Evolutionary conservation across 2,113 vertebrate species (phyloP), one percentile per base, ranked within the genome.

Genomic region (Mormyrus iriodes): DNA sequence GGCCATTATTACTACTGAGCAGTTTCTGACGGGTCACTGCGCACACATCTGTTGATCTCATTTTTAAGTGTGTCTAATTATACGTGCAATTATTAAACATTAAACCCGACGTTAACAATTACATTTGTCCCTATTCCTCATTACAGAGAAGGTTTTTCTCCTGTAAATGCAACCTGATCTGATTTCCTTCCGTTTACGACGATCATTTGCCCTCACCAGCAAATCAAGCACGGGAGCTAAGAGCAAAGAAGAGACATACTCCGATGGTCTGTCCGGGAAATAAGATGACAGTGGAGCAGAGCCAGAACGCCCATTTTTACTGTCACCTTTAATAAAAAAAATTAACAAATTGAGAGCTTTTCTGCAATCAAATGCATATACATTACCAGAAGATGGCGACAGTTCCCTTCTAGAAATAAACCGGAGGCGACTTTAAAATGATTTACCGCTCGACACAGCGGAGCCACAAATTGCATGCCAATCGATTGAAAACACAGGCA

Each of bases 301-400:
- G 35, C 15, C 31, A 79, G 73, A 42, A 42, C 31, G 24, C 17
- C 17, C n/a, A 86, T 31, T 86, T 49, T 52, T 27, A 35, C 48
- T 3, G 49, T 55, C 85, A 42, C 44, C 10, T 31, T 27, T 35
- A 86, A 53, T 86, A 35, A 85, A 85, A 58, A 61, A n/a, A n/a
- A n/a, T n/a, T 79, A 42, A 86, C 19, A 39, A 86, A 35, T 35
- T 9, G 27, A 52, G 27, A 35, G 27, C 9, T 15, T 19, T 52
- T 51, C n/a, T 55, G 4, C 52, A 58, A 86, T 48, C 3, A 85
- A 85, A 48, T 24, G 21, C 46, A 85, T 65, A 89, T 39, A 69
- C 12, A 17, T 88, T 13, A 58, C 93, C 94, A 93, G 90, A 90
- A 94, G 94, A 89, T 91, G 93, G 92, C 94, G 90, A 92, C 90